These are phyloP conservation scores for Meloe dianella DNA, from an alignment of 2,888 invertebrate genomes.

Conservation along the genomic window DNA sequence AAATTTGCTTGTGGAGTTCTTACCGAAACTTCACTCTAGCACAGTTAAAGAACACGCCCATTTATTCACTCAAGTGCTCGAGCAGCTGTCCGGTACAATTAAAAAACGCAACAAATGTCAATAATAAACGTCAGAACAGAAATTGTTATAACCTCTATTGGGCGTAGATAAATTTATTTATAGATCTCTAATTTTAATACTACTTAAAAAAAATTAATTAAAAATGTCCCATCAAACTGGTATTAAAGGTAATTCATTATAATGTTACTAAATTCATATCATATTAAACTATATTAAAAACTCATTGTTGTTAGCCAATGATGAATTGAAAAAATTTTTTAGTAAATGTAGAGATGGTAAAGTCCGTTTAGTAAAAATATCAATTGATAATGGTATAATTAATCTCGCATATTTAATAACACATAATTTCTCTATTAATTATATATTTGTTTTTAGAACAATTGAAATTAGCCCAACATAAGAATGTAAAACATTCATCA, in stretches of 20 bases:
- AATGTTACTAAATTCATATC: slow-evolving; percentile 18
- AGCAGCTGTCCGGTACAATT: too few relatives aligned
- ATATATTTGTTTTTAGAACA: slow-evolving; percentile 67
- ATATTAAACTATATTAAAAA: not conserved
- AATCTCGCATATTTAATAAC: too few relatives aligned
- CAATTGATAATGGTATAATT: slow-evolving; percentile 82
- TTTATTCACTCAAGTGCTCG: too few relatives aligned
- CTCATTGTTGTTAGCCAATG: slow-evolving; percentile 71
- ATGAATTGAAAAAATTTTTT: slow-evolving; percentile 79
- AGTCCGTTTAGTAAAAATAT: slow-evolving; percentile 80
- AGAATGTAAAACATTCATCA: slow-evolving; percentile 71
- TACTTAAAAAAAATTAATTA: slow-evolving; percentile 11
- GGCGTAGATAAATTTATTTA: slow-evolving; percentile 35
- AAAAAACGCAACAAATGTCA: too few relatives aligned
- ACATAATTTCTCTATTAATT: not conserved
- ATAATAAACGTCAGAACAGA: not conserved
- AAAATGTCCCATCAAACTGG: slow-evolving; percentile 91
- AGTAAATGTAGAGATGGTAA: slow-evolving; percentile 83
- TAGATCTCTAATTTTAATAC: slow-evolving; percentile 21
- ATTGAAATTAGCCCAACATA: slow-evolving; percentile 69
- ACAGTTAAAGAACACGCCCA: too few relatives aligned
- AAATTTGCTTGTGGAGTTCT: too few relatives aligned
- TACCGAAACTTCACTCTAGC: too few relatives aligned
- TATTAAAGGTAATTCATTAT: slow-evolving; percentile 76
- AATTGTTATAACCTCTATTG: slow-evolving; percentile 8